Evolutionary conservation across 1,140 invertebrate species (phyloP).

Genomic region (Oncopodura yosiiana): DNA sequence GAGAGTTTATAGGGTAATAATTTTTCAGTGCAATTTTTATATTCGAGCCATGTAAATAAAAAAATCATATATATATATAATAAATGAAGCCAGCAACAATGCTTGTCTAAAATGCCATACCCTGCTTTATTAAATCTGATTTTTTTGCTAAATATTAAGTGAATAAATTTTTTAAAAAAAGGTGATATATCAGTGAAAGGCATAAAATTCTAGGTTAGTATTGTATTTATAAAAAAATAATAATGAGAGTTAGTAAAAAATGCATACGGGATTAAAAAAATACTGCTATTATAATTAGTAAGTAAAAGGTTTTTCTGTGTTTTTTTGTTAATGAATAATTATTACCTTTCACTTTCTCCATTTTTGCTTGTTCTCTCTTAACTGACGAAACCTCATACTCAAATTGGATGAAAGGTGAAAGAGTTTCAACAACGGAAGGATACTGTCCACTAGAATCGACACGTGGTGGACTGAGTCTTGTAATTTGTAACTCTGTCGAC

Average conservation of each 20-base stretch:
- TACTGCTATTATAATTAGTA: not conserved
- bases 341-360: slow-evolving; percentile 31
- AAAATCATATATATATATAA: slow-evolving; percentile 1
- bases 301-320: not conserved
- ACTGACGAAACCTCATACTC: too few species aligned
- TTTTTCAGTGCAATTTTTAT: too few species aligned
- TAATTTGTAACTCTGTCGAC: slow-evolving; percentile 32
- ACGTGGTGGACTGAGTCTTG: slow-evolving; percentile 25
- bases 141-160: not conserved
- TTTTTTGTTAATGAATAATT: slow-evolving; percentile 1
- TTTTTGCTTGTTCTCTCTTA: too few species aligned
- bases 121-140: slow-evolving; percentile 5
- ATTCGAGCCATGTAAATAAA: too few species aligned
- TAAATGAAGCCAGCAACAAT: slow-evolving; percentile 25
- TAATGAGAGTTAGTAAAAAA: not conserved
- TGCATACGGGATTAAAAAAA: not conserved
- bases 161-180: not conserved
- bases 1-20: too few species aligned
- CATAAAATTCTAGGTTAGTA: not conserved
- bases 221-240: not conserved
- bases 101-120: slow-evolving; percentile 23
- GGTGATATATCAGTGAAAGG: not conserved
- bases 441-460: slow-evolving; percentile 28
- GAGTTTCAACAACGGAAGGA: slow-evolving; percentile 27
- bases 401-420: slow-evolving; percentile 31